Base-by-base conservation (phyloP, 2,888 invertebrate species). In the Exocentrus adspersus region DNA sequence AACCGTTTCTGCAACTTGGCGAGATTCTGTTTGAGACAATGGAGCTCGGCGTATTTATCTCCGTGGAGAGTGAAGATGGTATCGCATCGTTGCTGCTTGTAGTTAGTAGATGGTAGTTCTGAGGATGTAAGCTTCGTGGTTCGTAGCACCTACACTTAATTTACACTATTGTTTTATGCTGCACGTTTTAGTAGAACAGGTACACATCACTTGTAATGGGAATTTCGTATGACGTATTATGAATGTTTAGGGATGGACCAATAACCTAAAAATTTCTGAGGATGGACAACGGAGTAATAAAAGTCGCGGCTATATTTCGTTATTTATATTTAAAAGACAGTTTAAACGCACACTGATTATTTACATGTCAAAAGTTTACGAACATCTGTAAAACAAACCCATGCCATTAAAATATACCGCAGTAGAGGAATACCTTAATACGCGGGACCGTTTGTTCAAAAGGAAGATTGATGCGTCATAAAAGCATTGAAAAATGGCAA, bases 1-100 rank as follows among this genome's bases (percentile, higher is more conserved):
- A 62, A 60, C 65, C 41, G 59, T 53, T 68, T 37, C 50, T 28
- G 60, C 32, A 68, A 68, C 65, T 64, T 62, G 50, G 42, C 30
- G 59, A n/a, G 53, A 57, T 53, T 53, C 28, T 42, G 12, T 56
- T 56, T 20, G 28, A 2, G 42, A 60, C 60, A 60, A 60, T 52
- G 52, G 32, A 16, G 7, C 16, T 21, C 42, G 16, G 54, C 42
- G 20, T 24, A 42, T 54, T 51, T 32, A 51, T n/a, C n/a, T n/a
- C n/a, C n/a, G n/a, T n/a, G n/a, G n/a, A 10, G 28, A 3, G 28
- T 12, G 37, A n/a, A 37, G 37, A 37, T 37, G 37, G 12, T 37
- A 37, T 37, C 37, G n/a, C 37, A 5, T 2, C 12, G 12, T 37
- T 12, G 37, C n/a, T n/a, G n/a, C n/a, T n/a, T n/a, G n/a, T n/a